phyloP scores from a whole-genome alignment of 2,888 invertebrate genomes.

The Dasypogon diadema region DNA sequence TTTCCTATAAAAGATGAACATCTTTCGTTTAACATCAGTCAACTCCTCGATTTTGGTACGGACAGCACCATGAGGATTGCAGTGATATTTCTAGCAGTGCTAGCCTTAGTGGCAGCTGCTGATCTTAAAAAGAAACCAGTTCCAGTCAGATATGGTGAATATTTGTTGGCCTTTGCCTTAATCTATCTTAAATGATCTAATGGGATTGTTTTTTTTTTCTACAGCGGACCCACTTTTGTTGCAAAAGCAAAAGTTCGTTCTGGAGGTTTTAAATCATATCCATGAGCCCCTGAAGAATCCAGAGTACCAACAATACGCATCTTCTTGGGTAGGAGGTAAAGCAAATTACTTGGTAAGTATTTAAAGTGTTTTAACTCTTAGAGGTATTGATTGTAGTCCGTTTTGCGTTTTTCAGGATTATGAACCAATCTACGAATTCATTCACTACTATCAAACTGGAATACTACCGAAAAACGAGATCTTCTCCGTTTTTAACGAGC shows the following conservation, averaged over 20 bases:
- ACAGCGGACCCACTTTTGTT: conserved; percentile 68
- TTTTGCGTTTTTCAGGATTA: conserved; percentile 46
- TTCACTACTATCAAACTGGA: conserved; percentile 61
- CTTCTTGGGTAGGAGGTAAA: conserved; percentile 43
- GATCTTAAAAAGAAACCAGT: neutral
- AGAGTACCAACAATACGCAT: conserved; percentile 39
- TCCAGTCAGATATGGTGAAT: conserved; percentile 51
- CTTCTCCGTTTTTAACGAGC: conserved; percentile 69
- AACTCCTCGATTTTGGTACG: neutral
- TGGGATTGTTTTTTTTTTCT: conserved; percentile 5
- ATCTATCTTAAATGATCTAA: too few species aligned
- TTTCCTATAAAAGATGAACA: conserved; percentile 34
- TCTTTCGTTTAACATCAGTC: conserved; percentile 16
- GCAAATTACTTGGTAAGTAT: conserved; percentile 46
- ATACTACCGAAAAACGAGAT: conserved; percentile 70
- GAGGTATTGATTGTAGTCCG: neutral
- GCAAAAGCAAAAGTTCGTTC: conserved; percentile 68
- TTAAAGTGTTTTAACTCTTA: neutral
- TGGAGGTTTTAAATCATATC: conserved; percentile 60
- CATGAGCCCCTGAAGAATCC: conserved; percentile 49
- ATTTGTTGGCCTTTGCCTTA: neutral
- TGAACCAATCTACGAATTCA: conserved; percentile 50
- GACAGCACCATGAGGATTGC: conserved; percentile 70
- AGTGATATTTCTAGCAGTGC: conserved; percentile 68
- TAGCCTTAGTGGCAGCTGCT: conserved; percentile 67